Evolutionary conservation across 2,113 vertebrate genomes (phyloP).

Genomic region (Meriones unguiculatus): DNA sequence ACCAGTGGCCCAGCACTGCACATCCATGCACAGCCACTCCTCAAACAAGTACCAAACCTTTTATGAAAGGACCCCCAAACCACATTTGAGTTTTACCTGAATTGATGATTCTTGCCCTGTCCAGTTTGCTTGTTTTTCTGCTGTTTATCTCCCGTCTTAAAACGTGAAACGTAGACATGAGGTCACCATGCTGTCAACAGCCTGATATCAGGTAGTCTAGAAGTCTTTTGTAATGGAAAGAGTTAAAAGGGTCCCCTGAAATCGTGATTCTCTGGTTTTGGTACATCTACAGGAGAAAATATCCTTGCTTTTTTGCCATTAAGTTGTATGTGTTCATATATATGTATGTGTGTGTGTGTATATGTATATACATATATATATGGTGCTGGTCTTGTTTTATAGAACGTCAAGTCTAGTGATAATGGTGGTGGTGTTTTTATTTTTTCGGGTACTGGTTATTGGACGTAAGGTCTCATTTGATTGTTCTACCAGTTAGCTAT

Average conservation of each 20-base stretch:
- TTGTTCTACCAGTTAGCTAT: background rate
- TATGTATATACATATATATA: background rate
- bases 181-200: background rate
- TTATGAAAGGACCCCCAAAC: background rate
- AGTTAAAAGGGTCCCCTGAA: background rate
- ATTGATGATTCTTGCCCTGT: background rate
- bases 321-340: background rate
- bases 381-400: constrained; percentile 32
- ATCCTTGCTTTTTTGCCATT: background rate
- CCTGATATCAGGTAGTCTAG: background rate
- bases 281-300: background rate
- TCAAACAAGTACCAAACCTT: background rate
- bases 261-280: background rate
- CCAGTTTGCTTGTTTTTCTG: background rate
- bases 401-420: background rate
- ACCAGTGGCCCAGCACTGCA: background rate
- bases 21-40: background rate
- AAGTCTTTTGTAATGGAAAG: constrained; percentile 11
- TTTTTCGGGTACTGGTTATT: background rate
- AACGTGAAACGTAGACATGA: background rate
- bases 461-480: background rate
- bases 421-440: background rate
- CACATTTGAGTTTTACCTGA: background rate
- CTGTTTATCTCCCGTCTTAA: background rate
- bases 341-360: background rate